Base-by-base conservation (phyloP, 2,888 invertebrate genomes). In the Oegoconia quadripuncta region DNA sequence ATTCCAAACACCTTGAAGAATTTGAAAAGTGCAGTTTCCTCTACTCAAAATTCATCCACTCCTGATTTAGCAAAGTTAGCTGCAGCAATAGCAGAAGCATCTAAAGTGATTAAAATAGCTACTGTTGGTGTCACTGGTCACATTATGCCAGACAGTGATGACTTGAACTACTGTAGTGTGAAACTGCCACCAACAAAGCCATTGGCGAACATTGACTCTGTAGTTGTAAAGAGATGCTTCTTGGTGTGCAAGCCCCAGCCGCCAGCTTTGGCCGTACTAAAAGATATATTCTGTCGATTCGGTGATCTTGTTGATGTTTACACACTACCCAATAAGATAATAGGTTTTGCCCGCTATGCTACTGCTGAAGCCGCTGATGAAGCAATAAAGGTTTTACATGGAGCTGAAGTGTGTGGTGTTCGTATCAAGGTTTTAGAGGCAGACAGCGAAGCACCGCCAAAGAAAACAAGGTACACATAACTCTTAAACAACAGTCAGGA, bases 271-370 rank as follows among this genome's bases (percentile, higher is more conserved):
- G 90, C 93, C 42, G 92, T 95, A 15, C 86, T 98, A 62, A 92
- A 93, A 58, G 97, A 97, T 73, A 91, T 95, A 13, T 97, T 97
- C 74, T 95, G 95, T 57, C 91, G 97, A 59, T 97, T 97, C 81
- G 97, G 97, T 4, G 91, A 93, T 67, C 88, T 97, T 7, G 96
- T 97, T 41, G 97, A 96, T 73, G 95, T 97, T 2, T 97, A 96
- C 68, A 91, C 97, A 72, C 82, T 97, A 52, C 93, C 93, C 32
- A 95, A 96, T 66, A 95, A 95, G 68, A 97, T 96, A 62, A 97
- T 95, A 75, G 97, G 97, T 0, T 97, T 96, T 78, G 97, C 95
- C 4, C 95, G 96, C 61, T 97, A 94, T 78, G 93, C 95, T 2
- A 89, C 88, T 32, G 89, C 88, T 36, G 90, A 92, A 25, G 92